Conservation (phyloP, 2,113 vertebrate species). For the Alectura lathami region DNA sequence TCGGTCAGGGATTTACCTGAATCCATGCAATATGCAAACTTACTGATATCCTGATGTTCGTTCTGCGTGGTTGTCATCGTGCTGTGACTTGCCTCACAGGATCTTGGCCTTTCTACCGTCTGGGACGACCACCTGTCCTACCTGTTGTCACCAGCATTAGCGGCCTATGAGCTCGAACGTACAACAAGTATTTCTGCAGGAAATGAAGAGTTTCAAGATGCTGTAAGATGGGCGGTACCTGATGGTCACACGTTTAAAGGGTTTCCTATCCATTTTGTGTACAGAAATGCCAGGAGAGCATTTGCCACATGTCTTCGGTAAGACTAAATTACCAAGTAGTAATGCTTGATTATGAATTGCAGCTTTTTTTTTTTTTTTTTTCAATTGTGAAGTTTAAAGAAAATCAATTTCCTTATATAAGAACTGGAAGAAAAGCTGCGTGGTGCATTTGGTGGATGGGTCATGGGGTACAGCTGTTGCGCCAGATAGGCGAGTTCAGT, state of each 20-base stretch:
- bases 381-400: neutral
- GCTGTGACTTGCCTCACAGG: constrained; percentile 74
- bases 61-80: neutral
- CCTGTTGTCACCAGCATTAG: constrained; percentile 90
- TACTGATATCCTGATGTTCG: neutral
- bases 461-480: neutral
- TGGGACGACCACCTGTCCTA: constrained; percentile 98
- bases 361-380: neutral
- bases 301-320: constrained; percentile 93
- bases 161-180: constrained; percentile 94
- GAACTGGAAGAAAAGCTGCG: neutral
- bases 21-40: neutral
- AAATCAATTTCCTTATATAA: neutral
- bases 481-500: neutral
- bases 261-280: constrained; percentile 94
- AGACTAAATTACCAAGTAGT: neutral
- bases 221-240: constrained; percentile 89
- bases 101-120: constrained; percentile 87
- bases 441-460: neutral
- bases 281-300: constrained; percentile 89
- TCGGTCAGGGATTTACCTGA: neutral
- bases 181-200: constrained; percentile 88
- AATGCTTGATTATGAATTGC: neutral
- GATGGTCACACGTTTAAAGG: constrained; percentile 98
- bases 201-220: constrained; percentile 97